Percentiles rank a stretch among this genome's conserved stretches.
phyloP scores from a whole-genome alignment of 2,797 vertebrate species.

The Paguma larvata region DNA sequence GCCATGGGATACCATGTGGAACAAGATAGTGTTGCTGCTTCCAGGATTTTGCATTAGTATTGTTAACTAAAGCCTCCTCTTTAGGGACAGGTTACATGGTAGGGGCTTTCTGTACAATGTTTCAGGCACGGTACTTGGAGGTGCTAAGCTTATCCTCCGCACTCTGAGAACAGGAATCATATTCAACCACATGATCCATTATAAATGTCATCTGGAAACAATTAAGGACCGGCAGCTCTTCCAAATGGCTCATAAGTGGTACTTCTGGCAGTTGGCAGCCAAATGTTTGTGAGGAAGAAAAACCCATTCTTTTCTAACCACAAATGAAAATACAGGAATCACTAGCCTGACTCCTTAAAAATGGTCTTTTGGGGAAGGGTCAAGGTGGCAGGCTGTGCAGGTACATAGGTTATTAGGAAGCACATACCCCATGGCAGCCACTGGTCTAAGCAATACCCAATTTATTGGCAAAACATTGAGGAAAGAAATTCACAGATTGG shows the following conservation, averaged over 20 bases:
- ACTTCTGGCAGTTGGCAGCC: background rate
- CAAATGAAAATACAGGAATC: slow-evolving; percentile 20
- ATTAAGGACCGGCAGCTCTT: slow-evolving; percentile 26
- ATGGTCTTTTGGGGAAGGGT: background rate
- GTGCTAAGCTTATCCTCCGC: background rate
- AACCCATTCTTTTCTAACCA: background rate
- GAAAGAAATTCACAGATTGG: background rate
- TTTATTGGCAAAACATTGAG: background rate
- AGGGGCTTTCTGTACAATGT: background rate
- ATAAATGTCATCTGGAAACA: slow-evolving; percentile 54
- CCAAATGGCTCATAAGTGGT: slow-evolving; percentile 39
- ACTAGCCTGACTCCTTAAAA: background rate
- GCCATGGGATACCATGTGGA: background rate
- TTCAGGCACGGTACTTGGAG: background rate
- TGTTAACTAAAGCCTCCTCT: background rate
- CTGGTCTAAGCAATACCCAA: background rate
- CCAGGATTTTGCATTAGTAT: background rate
- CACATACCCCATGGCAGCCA: background rate
- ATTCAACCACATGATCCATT: background rate
- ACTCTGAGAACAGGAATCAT: background rate
- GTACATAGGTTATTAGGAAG: background rate
- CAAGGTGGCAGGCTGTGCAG: background rate
- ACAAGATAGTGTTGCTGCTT: background rate
- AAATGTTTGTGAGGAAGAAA: slow-evolving; percentile 52
- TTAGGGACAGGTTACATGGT: background rate